Evolutionary conservation across 2,888 invertebrate species (phyloP), one percentile per base, ranked within the genome.

Genomic region (Leucania comma): DNA sequence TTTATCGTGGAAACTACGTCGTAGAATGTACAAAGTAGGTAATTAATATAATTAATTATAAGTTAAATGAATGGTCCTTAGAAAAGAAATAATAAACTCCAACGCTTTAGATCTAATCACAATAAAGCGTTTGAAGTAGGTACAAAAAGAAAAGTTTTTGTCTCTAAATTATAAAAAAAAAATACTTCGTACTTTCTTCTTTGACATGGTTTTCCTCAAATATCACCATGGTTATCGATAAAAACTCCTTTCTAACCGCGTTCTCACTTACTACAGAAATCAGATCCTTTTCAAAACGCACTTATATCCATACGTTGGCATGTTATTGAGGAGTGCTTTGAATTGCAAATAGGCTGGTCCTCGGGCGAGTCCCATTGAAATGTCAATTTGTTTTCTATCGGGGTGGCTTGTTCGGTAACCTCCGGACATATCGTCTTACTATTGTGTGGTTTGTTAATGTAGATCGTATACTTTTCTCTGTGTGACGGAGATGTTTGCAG

Each of bases 381-480:
- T 92, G 95, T 94, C 95, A 95, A 95, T 95, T 95, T 95, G 94
- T 96, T 95, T 95, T 94, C 94, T 93, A 94, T 94, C 92, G 93
- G 93, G 93, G 92, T 92, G 80, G 78, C 69, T 85, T 80, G 84
- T 91, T 90, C 87, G 90, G 90, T 88, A 89, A 89, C 88, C 84
- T 84, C 86, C 86, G 84, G 90, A 90, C 91, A 91, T 91, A 92
- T 91, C 91, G 90, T 75, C 88, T 89, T 86, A 86, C 90, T 88
- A 88, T 93, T 90, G 90, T 92, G 87, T 85, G 54, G 80, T 81
- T 72, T 78, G 69, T 73, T 78, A 82, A 85, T 84, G 70, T 74
- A 78, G 82, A 84, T 84, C 86, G 84, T 75, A 80, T 76, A 86
- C 86, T 87, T 85, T 85, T 84, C 75, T 74, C 81, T 69, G 72